Conservation (phyloP, 2,113 vertebrate species). For the Theropithecus gelada region DNA sequence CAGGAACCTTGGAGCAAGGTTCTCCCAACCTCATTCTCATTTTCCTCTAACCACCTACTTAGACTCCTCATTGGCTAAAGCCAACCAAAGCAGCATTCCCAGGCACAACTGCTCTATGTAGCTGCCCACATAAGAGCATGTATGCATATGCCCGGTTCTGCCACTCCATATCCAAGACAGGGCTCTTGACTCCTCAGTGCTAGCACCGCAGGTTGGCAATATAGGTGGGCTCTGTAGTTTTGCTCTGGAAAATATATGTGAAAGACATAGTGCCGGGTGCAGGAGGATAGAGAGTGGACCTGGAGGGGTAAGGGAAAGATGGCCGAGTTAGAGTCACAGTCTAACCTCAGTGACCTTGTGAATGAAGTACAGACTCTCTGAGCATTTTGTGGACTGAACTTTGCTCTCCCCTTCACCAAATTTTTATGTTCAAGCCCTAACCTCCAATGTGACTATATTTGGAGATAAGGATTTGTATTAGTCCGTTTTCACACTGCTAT, state of each 20-base stretch:
- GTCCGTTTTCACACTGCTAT: too few relatives aligned
- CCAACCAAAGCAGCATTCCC: background rate
- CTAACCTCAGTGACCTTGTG: background rate
- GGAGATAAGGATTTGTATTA: background rate
- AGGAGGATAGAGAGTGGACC: background rate
- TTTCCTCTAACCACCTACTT: background rate
- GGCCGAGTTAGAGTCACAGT: background rate
- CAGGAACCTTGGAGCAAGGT: background rate
- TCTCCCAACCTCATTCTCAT: background rate
- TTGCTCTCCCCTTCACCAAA: background rate
- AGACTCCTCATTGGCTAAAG: background rate
- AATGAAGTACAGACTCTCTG: background rate
- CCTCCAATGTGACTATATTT: background rate
- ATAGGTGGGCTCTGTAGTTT: background rate
- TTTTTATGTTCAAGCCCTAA: background rate
- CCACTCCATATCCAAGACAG: background rate
- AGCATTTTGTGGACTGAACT: background rate
- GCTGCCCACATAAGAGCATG: constrained; percentile 8
- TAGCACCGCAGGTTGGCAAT: background rate
- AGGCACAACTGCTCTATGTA: background rate
- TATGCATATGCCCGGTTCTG: background rate
- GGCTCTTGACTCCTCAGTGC: background rate
- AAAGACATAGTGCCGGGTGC: background rate
- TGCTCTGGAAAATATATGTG: background rate
- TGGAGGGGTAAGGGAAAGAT: background rate